Percentiles rank a stretch among this genome's conserved stretches.
These are phyloP conservation scores for Ferdinandea cuprea DNA, from an alignment of 2,888 invertebrate genomes.

Conservation along the genomic window DNA sequence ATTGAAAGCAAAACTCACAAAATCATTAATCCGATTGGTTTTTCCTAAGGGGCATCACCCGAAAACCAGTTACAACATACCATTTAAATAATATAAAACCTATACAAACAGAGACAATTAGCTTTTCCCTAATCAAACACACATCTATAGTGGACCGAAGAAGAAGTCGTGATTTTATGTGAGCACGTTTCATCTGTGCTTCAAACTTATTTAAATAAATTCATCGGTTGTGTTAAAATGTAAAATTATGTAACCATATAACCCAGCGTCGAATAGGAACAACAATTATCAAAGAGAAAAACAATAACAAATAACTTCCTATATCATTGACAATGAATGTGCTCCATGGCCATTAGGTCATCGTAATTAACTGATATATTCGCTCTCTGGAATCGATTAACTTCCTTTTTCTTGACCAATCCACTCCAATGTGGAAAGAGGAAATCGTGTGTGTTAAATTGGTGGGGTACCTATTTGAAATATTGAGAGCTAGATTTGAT, in stretches of 20 bases:
- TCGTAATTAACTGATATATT: conserved; percentile 35
- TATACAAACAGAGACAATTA: not conserved
- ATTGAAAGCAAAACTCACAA: conserved; percentile 4
- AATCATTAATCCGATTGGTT: not conserved
- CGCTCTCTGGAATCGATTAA: conserved; percentile 19
- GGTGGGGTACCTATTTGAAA: conserved; percentile 1
- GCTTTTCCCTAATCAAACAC: conserved; percentile 7
- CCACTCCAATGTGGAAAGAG: not conserved
- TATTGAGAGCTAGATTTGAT: not conserved
- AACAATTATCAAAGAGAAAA: not conserved
- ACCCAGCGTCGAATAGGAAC: not conserved
- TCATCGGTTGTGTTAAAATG: conserved; percentile 1
- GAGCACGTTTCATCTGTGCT: conserved; percentile 16
- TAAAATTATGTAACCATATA: conserved; percentile 36
- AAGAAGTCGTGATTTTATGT: conserved; percentile 10
- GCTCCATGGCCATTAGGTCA: conserved; percentile 68
- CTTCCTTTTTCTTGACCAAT: conserved; percentile 45
- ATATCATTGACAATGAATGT: conserved; percentile 38
- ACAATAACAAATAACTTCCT: conserved; percentile 54
- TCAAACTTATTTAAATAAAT: not conserved
- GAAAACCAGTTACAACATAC: conserved; percentile 22
- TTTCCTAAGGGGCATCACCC: conserved; percentile 11
- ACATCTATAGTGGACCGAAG: not conserved
- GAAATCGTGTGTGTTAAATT: not conserved
- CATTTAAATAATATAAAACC: too few species aligned